Conservation (phyloP, 1,140 invertebrate genomes). For the Helicorthomorpha holstii region DNA sequence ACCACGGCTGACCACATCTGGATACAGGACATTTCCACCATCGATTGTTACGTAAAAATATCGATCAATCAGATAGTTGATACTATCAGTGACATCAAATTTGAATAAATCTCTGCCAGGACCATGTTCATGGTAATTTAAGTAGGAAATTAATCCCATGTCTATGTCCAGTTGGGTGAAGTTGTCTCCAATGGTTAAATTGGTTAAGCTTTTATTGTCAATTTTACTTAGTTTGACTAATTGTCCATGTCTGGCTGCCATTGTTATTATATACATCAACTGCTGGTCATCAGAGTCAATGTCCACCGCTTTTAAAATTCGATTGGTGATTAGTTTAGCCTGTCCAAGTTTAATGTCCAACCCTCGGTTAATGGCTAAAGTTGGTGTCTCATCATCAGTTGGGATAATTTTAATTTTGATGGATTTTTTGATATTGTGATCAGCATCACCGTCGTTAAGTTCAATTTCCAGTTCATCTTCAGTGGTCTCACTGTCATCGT, state of each 20-base stretch:
- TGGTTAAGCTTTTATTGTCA: slow-evolving; percentile 12
- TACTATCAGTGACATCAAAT: slow-evolving; percentile 28
- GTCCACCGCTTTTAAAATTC: slow-evolving; percentile 24
- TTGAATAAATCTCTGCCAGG: slow-evolving; percentile 24
- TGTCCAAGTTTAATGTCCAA: slow-evolving; percentile 24
- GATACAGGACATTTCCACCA: slow-evolving; percentile 24
- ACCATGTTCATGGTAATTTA: slow-evolving; percentile 22
- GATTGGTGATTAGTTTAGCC: slow-evolving; percentile 21
- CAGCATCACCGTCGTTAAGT: slow-evolving; percentile 21
- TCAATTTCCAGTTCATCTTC: slow-evolving; percentile 23
- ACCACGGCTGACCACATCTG: slow-evolving; percentile 22
- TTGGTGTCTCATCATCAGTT: slow-evolving; percentile 28
- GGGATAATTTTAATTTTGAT: slow-evolving; percentile 25
- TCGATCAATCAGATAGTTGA: slow-evolving; percentile 25
- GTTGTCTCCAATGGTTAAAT: slow-evolving; percentile 23
- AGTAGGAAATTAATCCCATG: slow-evolving; percentile 20
- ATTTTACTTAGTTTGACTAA: slow-evolving; percentile 15
- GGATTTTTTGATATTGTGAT: slow-evolving; percentile 21
- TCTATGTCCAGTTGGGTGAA: slow-evolving; percentile 29
- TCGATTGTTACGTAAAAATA: slow-evolving; percentile 27
- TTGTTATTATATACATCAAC: slow-evolving; percentile 22
- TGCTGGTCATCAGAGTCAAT: slow-evolving; percentile 23
- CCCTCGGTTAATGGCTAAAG: slow-evolving; percentile 26
- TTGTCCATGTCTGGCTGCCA: slow-evolving; percentile 22
- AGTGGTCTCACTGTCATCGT: slow-evolving; percentile 27